Base-by-base conservation (phyloP, 2,888 invertebrate genomes). In the Lasioglossum figueresi region DNA sequence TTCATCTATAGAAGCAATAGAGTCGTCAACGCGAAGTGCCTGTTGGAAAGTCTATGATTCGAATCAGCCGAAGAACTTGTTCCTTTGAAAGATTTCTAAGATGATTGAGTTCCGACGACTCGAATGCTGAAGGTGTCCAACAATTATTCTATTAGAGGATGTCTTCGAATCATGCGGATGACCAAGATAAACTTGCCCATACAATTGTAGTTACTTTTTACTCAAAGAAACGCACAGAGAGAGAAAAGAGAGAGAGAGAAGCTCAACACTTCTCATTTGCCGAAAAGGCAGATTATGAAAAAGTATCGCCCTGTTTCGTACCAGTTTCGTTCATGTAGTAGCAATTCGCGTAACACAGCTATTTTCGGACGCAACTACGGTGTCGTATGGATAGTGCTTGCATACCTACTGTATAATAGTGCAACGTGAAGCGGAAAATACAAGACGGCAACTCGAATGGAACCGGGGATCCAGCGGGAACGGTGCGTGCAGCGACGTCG, bases 401-500 rank as follows among this genome's bases (percentile, higher is more conserved):
- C 56, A n/a, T 56, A 56, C n/a, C 56, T 56, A n/a, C 56, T 56
- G 56, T 56, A 56, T 27, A 77, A 52, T 70, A 52, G 70, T 16
- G 73, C 19, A 70, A 19, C 23, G 68, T 14, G 45, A 43, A 31
- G 43, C 43, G 43, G 79, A 72, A 79, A 79, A 52, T 56, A 68
- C 78, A n/a, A 43, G 78, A 43, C 23, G 68, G 31, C 16, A 45
- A 74, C 48, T 31, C 37, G 37, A 71, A 43, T 48, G 59, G 34
- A 70, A 70, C 16, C 27, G 56, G 37, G 71, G 79, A 83, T 78
- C 40, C 78, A 63, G 70, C 74, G 86, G 80, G 88, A 70, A 82
- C 80, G 86, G 91, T 90, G 88, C 90, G 89, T 91, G 88, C 86
- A 82, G 73, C 80, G 71, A 80, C 76, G 85, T 76, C 90, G 87